Evolutionary conservation across 1,140 invertebrate species (phyloP).

Genomic region (Heliothis subflexa): DNA sequence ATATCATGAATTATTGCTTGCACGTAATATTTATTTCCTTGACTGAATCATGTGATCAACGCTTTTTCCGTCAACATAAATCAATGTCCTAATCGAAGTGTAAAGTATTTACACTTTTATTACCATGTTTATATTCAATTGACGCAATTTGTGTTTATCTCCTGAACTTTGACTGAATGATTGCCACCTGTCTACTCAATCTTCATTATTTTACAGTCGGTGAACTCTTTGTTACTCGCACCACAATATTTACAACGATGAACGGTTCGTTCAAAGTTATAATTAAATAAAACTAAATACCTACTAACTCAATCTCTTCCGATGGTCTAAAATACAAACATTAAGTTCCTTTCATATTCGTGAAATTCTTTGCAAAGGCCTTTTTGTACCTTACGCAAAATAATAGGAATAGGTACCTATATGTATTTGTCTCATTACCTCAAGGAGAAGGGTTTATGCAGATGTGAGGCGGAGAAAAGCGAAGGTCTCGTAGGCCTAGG

Average conservation of each 20-base stretch:
- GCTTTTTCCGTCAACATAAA: conserved; percentile 5
- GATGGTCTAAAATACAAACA: neutral
- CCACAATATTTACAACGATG: too few relatives aligned
- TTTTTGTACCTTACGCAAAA: too few relatives aligned
- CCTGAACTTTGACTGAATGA: neutral
- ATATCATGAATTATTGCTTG: neutral
- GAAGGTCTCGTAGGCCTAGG: conserved; percentile 82
- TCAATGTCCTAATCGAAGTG: neutral
- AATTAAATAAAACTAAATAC: too few relatives aligned
- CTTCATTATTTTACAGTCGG: neutral
- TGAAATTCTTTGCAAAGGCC: too few relatives aligned
- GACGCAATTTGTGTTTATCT: neutral
- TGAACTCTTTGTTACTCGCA: too few relatives aligned
- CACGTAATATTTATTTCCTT: neutral
- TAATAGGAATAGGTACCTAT: too few relatives aligned
- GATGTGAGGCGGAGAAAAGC: conserved; percentile 86
- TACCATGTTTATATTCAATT: neutral
- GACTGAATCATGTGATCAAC: neutral
- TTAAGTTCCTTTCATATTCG: neutral
- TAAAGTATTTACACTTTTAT: neutral
- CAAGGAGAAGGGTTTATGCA: conserved; percentile 88
- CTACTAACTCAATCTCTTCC: too few relatives aligned
- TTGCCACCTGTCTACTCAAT: neutral
- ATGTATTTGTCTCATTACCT: conserved; percentile 83
- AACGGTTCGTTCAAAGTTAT: too few relatives aligned